Base-by-base conservation (phyloP, 2,113 vertebrate genomes). In the Aldabrachelys gigantea region DNA sequence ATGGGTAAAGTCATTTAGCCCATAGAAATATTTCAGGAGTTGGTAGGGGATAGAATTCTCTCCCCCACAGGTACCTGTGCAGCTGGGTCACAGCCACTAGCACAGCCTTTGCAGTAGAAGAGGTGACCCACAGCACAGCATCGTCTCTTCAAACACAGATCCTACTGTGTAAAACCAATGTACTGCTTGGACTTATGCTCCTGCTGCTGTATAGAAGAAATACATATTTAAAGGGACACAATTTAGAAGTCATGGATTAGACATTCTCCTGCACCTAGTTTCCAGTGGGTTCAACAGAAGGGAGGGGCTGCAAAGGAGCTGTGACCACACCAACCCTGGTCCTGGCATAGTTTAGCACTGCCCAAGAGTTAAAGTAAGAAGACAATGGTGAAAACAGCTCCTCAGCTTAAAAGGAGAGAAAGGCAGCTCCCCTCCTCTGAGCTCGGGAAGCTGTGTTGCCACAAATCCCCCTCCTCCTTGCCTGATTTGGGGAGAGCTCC, bases 1-100 rank as follows among this genome's bases (percentile, higher is more conserved):
- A 25, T 54, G 53, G 82, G 78, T 69, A 69, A 88, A 75, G 3
- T 47, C 41, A 7, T 84, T 82, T 76, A 56, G 82, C 38, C 44
- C 10, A 27, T 1, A 8, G 81, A 49, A 83, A 22, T 44, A 84
- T 83, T 82, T 29, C 56, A 44, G 35, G 53, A 59, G 6, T 44
- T 76, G 72, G 19, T 21, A 75, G 21, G 69, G 14, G 21, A 75
- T 75, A 12, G 21, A 75, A 12, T 21, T 11, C n/a, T 76, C 38
- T 41, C 41, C 25, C 25, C 24, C 75, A 57, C 87, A 62, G 75
- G 80, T 75, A 29, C 10, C 44, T 0, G 0, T 35, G 89, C 83
- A 25, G 10, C 5, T 82, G 38, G 85, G 53, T 5, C 0, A 0
- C 0, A 0, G 78, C 17, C 65, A 5, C 52, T 56, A 89, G 75